Evolutionary conservation across 2,797 vertebrate genomes (phyloP).

Genomic region (Coccyzus lansbergi): DNA sequence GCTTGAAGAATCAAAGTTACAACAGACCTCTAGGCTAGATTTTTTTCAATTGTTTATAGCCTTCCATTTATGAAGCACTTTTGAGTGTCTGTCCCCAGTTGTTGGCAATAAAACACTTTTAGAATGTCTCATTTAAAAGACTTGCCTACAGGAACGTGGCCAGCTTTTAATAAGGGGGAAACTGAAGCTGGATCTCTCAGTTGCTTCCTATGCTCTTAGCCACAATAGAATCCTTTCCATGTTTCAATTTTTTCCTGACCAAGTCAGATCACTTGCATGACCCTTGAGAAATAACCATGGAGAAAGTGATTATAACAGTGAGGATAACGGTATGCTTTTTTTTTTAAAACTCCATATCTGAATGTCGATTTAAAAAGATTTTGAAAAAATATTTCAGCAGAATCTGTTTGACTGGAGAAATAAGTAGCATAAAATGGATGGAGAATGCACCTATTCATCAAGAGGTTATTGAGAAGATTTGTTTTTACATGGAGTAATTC

Average conservation of each 20-base stretch:
- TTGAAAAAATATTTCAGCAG: background rate
- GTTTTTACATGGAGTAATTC: background rate
- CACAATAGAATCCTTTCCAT: background rate
- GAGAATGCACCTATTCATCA: background rate
- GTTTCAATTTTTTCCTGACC: background rate
- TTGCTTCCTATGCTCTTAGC: background rate
- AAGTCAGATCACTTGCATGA: background rate
- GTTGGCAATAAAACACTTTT: background rate
- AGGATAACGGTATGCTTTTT: background rate
- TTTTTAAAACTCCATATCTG: background rate
- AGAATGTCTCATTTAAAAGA: background rate
- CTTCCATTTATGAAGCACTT: background rate
- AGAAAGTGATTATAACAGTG: background rate
- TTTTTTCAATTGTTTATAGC: background rate
- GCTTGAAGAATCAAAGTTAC: background rate
- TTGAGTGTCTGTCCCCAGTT: background rate
- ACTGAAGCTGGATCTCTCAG: background rate
- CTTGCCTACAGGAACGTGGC: background rate
- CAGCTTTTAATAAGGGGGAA: background rate
- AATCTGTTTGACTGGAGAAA: background rate
- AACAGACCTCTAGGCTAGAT: background rate
- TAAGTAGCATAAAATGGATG: background rate
- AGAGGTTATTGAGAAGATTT: background rate
- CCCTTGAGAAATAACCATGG: background rate
- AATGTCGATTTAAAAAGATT: constrained; percentile 8